phyloP scores from a whole-genome alignment of 2,113 vertebrate species.

The Apteryx owenii region DNA sequence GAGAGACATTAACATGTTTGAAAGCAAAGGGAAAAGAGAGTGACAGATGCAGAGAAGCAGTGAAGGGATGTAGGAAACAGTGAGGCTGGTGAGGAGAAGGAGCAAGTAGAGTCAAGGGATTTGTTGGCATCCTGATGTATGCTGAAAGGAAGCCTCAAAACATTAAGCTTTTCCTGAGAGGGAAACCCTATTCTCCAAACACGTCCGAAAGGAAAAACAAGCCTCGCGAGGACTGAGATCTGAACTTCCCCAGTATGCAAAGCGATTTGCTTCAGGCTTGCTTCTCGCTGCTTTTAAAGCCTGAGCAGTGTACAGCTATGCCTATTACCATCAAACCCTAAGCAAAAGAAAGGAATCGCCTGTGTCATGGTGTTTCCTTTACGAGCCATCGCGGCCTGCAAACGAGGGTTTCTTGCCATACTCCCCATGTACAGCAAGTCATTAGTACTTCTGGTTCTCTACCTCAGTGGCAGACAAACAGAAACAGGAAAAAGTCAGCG shows the following conservation, averaged over 20 bases:
- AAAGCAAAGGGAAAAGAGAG: slow-evolving; percentile 17
- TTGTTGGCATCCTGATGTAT: neutral
- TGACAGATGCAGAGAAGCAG: neutral
- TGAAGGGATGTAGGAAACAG: neutral
- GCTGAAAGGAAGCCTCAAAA: slow-evolving; percentile 23
- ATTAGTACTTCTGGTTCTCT: neutral
- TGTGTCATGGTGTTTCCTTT: neutral
- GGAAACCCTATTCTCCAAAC: neutral
- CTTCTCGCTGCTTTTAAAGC: neutral
- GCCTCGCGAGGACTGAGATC: neutral
- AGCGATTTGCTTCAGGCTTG: neutral
- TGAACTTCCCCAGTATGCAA: neutral
- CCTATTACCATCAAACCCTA: neutral
- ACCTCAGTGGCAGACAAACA: neutral
- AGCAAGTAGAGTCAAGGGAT: neutral
- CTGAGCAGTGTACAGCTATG: neutral
- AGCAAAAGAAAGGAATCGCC: neutral
- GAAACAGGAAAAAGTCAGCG: neutral
- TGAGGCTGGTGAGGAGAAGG: neutral
- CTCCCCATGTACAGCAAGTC: neutral
- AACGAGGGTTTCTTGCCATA: neutral
- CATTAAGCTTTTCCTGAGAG: neutral
- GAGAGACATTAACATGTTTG: neutral
- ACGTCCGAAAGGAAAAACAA: neutral
- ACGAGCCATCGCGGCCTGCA: neutral